Percentiles rank a stretch among this genome's conserved stretches.
These are phyloP conservation scores for Pseudotriccus pelzelni DNA, from an alignment of 2,797 vertebrate species.

Conservation along the genomic window DNA sequence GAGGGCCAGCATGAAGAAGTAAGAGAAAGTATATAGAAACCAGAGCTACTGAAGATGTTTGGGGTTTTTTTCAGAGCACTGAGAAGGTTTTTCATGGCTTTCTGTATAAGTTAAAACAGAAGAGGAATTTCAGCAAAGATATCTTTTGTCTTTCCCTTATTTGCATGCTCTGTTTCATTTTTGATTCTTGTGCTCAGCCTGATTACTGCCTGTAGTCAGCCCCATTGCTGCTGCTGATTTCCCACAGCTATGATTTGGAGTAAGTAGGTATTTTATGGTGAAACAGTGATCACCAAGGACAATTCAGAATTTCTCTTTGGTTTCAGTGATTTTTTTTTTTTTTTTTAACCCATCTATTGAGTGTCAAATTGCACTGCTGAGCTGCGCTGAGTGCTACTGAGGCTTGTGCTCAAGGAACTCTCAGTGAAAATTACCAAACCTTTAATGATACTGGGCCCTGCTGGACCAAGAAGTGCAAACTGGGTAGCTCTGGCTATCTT, in stretches of 20 bases:
- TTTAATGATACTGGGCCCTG: neutral
- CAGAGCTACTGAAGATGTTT: neutral
- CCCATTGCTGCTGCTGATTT: neutral
- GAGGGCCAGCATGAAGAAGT: neutral
- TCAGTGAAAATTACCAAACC: neutral
- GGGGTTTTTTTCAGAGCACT: neutral
- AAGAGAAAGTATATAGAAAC: neutral
- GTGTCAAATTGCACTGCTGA: neutral
- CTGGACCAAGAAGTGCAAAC: neutral
- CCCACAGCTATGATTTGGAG: neutral
- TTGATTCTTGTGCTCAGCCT: neutral
- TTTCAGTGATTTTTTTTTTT: neutral
- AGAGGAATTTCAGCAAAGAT: neutral
- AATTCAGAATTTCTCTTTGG: neutral
- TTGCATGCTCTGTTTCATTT: neutral
- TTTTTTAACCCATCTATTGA: neutral
- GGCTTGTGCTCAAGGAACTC: neutral
- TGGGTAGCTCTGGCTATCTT: neutral
- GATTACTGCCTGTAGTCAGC: neutral
- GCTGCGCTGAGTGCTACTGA: neutral
- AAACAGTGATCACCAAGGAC: neutral
- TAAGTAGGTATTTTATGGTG: neutral
- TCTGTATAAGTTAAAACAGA: neutral
- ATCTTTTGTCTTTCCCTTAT: neutral
- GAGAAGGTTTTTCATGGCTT: neutral